phyloP scores from a whole-genome alignment of 1,140 invertebrate species.

The Pogonomyrmex barbatus region DNA sequence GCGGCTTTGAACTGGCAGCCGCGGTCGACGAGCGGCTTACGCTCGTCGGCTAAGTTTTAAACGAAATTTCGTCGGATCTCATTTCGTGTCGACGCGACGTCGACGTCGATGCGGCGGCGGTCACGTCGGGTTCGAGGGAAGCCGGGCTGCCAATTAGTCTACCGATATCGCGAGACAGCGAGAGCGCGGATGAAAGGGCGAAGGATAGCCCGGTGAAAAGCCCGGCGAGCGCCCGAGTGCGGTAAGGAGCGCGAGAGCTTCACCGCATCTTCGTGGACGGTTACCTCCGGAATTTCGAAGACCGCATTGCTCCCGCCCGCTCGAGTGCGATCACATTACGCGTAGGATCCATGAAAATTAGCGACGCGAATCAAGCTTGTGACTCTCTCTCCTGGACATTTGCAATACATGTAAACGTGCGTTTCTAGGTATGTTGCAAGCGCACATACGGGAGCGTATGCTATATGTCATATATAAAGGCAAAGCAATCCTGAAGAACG shows the following conservation, averaged over 20 bases:
- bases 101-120: slow-evolving; percentile 64
- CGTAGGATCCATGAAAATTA: slow-evolving; percentile 72
- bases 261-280: slow-evolving; percentile 50
- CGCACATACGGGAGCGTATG: background rate
- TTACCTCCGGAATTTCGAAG: slow-evolving; percentile 64
- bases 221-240: background rate
- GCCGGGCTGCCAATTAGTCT: slow-evolving; percentile 69
- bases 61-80: slow-evolving; percentile 79
- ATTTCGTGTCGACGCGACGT: slow-evolving; percentile 70
- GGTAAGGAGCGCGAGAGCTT: background rate
- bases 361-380: slow-evolving; percentile 63
- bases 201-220: slow-evolving; percentile 21
- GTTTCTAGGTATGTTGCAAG: background rate
- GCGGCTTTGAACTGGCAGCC: slow-evolving; percentile 68
- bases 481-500: background rate
- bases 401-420: background rate
- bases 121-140: slow-evolving; percentile 39
- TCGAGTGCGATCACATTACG: slow-evolving; percentile 69
- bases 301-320: slow-evolving; percentile 66
- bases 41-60: slow-evolving; percentile 77
- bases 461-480: background rate
- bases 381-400: slow-evolving; percentile 1
- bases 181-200: slow-evolving; percentile 37
- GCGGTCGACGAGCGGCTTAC: slow-evolving; percentile 59
- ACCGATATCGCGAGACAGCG: slow-evolving; percentile 65